Base-by-base conservation (phyloP, 2,113 vertebrate genomes). In the Chroicocephalus ridibundus region DNA sequence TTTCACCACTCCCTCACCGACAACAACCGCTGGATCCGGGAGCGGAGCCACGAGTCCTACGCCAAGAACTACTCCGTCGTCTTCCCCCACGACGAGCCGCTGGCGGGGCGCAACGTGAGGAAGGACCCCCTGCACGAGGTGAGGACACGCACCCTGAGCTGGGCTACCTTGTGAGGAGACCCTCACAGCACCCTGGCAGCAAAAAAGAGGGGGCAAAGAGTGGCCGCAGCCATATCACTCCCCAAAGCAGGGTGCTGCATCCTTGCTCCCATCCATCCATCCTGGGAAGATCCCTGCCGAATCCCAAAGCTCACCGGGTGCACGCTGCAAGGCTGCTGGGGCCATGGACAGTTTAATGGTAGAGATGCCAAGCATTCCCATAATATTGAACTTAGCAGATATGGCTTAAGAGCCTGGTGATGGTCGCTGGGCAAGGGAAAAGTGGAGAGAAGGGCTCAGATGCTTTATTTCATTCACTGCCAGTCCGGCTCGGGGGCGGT, bases 41-140 rank as follows among this genome's bases (percentile, higher is more conserved):
- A 99, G 95, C 98, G 99, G 62, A 99, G 99, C 97, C 99, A 99
- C 1, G 99, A 99, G 97, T 99, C 99, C 3, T 99, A 99, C 0
- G 99, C 99, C 87, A 99, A 99, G 96, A 99, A 99, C 96, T 99
- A 99, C 94, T 99, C 99, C 0, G 97, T 99, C 0, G 99, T 99
- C 36, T 99, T 99, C 85, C 99, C 99, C 21, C 98, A 99, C 0
- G 99, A 99, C 0, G 99, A 99, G 95, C 99, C 99, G 0, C 98
- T 99, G 97, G 99, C 99, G 0, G 98, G 99, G 10, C 98, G 99
- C 26, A 99, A 99, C 75, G 94, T 98, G 98, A 98, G 99, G 97
- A 99, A 82, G 42, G 99, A 99, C 75, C 98, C 99, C 2, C 98
- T 99, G 88, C 98, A 99, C 2, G 95, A 99, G 99, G 99, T 99